Evolutionary conservation across 2,797 vertebrate species (phyloP).

Genomic region (Syndactyla subalaris): DNA sequence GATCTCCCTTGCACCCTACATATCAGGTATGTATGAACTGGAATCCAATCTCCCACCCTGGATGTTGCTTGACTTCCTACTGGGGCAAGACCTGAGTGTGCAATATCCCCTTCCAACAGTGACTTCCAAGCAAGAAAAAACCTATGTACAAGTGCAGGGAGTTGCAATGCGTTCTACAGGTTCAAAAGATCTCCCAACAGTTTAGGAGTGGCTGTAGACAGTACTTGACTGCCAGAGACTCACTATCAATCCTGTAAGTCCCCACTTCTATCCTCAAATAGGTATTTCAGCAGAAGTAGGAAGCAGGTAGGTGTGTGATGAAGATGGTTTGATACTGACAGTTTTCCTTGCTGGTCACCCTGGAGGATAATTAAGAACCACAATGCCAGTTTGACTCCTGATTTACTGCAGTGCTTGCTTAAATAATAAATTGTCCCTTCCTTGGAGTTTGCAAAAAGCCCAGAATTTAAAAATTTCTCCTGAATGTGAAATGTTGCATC

Average conservation of each 20-base stretch:
- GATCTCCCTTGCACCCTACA: rapidly evolving
- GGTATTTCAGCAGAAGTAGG: background rate
- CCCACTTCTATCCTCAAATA: background rate
- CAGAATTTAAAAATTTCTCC: background rate
- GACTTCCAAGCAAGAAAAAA: rapidly evolving
- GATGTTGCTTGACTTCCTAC: background rate
- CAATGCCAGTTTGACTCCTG: background rate
- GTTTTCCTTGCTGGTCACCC: background rate
- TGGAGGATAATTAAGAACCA: background rate
- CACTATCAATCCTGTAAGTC: background rate
- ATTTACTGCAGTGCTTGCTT: background rate
- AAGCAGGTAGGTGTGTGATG: background rate
- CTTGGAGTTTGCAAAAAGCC: background rate
- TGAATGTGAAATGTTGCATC: background rate
- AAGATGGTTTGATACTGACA: background rate
- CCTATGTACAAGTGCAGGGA: rapidly evolving
- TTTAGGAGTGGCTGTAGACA: background rate
- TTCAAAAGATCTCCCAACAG: background rate
- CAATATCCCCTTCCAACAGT: background rate
- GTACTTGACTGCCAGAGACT: background rate
- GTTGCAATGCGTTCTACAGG: rapidly evolving
- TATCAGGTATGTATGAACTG: background rate
- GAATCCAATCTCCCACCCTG: background rate
- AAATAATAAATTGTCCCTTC: background rate
- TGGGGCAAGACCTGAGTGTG: background rate